A percentile compares a stretch with the other conserved stretches of the same genome.
Conservation (phyloP, 2,113 vertebrate genomes). For the Camelus bactrianus region DNA sequence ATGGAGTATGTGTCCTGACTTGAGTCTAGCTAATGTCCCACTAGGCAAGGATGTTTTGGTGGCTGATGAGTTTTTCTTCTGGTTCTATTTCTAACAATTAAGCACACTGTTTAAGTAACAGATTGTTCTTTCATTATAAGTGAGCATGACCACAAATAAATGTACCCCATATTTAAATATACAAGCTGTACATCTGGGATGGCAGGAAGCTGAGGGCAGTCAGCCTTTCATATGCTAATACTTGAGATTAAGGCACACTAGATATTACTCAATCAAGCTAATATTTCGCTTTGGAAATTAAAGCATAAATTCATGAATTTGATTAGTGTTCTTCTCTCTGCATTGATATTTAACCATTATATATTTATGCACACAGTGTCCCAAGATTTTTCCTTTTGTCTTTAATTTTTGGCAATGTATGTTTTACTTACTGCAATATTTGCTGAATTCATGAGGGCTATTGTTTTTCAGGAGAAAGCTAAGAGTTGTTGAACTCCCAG, state of each 20-base stretch:
- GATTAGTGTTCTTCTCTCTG: slow-evolving; percentile 48
- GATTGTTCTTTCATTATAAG: slow-evolving; percentile 46
- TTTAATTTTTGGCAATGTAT: background rate
- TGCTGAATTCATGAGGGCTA: background rate
- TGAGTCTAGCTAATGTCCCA: slow-evolving; percentile 34
- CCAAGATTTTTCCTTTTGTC: slow-evolving; percentile 3
- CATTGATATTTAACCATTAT: slow-evolving; percentile 6
- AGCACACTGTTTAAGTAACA: slow-evolving; percentile 44
- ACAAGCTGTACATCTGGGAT: background rate
- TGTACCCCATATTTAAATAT: background rate
- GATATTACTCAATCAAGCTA: slow-evolving; percentile 43
- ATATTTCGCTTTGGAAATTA: slow-evolving; percentile 66
- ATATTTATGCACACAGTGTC: background rate
- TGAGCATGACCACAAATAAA: slow-evolving; percentile 43
- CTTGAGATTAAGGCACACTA: background rate
- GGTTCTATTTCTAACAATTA: slow-evolving; percentile 58
- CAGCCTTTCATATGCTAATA: slow-evolving; percentile 12
- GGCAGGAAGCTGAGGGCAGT: background rate
- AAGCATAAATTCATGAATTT: slow-evolving; percentile 45
- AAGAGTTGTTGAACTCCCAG: background rate
- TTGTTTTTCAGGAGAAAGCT: slow-evolving; percentile 13
- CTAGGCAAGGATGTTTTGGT: background rate
- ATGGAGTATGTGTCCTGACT: slow-evolving; percentile 29
- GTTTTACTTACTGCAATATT: slow-evolving; percentile 21
- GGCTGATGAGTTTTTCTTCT: background rate